Evolutionary conservation across 2,888 invertebrate species (phyloP), one percentile per base, ranked within the genome.

Genomic region (Lagria hirta): DNA sequence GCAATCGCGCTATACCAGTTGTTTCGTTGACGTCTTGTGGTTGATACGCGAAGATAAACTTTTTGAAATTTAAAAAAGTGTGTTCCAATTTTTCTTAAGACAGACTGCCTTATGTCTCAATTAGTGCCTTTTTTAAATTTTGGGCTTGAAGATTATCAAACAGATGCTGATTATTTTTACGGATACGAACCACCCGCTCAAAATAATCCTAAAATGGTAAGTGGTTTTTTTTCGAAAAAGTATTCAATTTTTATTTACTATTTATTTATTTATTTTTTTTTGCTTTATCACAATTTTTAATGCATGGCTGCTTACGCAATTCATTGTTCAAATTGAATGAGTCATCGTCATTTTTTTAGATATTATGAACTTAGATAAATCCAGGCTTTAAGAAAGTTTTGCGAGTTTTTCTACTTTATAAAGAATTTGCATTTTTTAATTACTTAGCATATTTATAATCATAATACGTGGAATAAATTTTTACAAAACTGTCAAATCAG

Each of bases 91-190:
- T 28, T 26, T 16, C 32, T 36, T 42, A 24, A 24, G 42, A 48
- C 40, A 53, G 58, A n/a, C n/a, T n/a, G n/a, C 74, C 77, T 75
- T 73, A 80, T 80, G 80, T 80, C 79, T 74, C 80, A 79, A 74
- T 69, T 78, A 77, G 80, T 80, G 73, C 80, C 80, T 48, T 78
- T 73, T 57, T 60, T 68, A 43, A 69, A 67, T 62, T 69, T 66
- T 51, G 70, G 69, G 48, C 54, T 67, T 44, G 68, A 69, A 37
- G 65, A 63, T 50, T 59, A 59, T 36, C 61, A 56, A 24, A 48
- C 47, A 35, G 62, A 60, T 28, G 56, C 55, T 53, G 62, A 66
- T 41, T 61, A 57, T 45, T 57, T 64, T 34, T 63, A 65, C 43
- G 57, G 50, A 45, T 59, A 60, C 58, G 58, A 59, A 15, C 42